Evolutionary conservation across 2,113 vertebrate genomes (phyloP).

Genomic region (Circaetus gallicus): DNA sequence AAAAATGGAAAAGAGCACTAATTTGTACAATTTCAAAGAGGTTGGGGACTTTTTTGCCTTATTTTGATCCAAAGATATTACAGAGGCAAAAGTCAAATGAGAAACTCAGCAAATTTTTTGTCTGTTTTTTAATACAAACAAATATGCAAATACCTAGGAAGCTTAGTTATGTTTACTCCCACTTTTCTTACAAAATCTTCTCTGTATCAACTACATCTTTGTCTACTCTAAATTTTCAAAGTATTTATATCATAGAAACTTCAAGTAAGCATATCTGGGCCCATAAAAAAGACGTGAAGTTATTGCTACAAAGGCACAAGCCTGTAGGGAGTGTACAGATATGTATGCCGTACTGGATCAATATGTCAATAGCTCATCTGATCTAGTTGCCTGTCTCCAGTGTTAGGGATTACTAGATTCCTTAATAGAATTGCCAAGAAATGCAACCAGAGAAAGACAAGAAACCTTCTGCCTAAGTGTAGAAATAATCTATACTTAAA

Average conservation of each 20-base stretch:
- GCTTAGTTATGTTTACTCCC: background rate
- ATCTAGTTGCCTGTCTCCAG: background rate
- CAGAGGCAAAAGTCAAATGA: background rate
- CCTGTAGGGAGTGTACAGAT: background rate
- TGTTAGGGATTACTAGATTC: background rate
- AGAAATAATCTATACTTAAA: background rate
- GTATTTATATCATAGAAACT: background rate
- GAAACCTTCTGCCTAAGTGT: background rate
- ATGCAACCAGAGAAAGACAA: background rate
- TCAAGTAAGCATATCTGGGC: background rate
- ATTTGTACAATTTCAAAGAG: background rate
- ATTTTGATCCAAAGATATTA: background rate
- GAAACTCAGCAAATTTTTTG: background rate
- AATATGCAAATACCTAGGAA: background rate
- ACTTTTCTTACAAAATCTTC: background rate
- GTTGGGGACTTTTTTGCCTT: accelerated
- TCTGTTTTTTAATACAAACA: background rate
- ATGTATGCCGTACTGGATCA: background rate
- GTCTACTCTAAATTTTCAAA: background rate
- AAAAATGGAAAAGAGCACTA: background rate
- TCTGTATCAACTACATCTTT: background rate
- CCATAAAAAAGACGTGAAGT: background rate
- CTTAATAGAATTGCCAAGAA: background rate
- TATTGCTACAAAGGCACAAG: background rate
- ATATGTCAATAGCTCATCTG: background rate